Evolutionary conservation across 2,797 vertebrate species (phyloP), one percentile per base, ranked within the genome.

Genomic region (Arnoldichthys spilopterus): DNA sequence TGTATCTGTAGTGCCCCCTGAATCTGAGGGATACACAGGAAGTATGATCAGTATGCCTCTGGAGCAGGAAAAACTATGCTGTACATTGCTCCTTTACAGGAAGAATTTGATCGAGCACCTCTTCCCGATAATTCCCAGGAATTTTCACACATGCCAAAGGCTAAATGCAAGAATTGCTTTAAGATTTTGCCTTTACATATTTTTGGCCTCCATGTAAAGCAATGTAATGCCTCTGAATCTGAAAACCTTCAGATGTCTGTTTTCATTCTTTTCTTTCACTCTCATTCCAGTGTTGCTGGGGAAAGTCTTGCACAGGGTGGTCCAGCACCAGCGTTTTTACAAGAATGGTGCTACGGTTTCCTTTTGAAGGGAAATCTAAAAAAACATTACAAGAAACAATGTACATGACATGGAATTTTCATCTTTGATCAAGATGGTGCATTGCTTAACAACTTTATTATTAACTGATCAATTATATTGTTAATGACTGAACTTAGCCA

Each of bases 11-110:
- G n/a, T 56, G 12, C 53, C 53, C 16, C 22, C n/a, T 56, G n/a
- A 24, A 24, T 56, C 53, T 2, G 53, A 56, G 53, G 53, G 53
- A 56, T 24, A 56, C 53, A 56, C 53, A 7, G 53, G 53, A 56
- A 24, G 53, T 24, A 24, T 4, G 16, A 56, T 56, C 53, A 22
- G 53, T 22, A 24, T 56, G 53, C 53, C n/a, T 1, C 53, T 56
- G 53, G 53, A 56, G 53, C 20, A 56, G 53, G 53, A 56, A 56
- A 56, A 56, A 1, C 53, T n/a, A 56, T 34, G 47, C 45, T 64
- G 59, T 45, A 71, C 13, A 45, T 53, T 30, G 22, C 20, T 71
- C 74, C 47, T 75, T 26, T 75, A 40, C 49, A 69, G 18, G n/a
- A 22, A 67, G 62, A 53, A 43, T 78, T 61, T 56, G 45, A 28